These are phyloP conservation scores for Chrysopilus asiliformis DNA, from an alignment of 2,888 invertebrate species.

Conservation along the genomic window DNA sequence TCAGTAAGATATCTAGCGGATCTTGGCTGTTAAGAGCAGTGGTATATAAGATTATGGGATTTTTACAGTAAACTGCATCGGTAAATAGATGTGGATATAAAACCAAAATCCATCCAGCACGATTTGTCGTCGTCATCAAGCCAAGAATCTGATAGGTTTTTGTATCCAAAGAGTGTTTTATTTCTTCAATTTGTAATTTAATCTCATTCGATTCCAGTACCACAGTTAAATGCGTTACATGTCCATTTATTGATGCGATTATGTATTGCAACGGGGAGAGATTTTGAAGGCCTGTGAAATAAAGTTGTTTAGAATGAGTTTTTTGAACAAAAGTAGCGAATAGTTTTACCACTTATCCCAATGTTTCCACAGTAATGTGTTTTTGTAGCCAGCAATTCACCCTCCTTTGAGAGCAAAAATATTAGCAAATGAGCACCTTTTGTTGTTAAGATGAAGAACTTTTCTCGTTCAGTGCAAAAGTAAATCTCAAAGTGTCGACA, in stretches of 20 bases:
- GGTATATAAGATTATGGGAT: too few relatives aligned
- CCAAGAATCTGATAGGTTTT: slow-evolving; percentile 24
- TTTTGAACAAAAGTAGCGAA: background rate
- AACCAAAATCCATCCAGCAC: slow-evolving; percentile 21
- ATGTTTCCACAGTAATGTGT: background rate
- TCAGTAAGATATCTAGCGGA: slow-evolving; percentile 15
- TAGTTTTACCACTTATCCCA: background rate
- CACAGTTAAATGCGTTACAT: slow-evolving; percentile 18
- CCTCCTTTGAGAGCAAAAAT: background rate
- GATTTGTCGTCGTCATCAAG: slow-evolving; percentile 20
- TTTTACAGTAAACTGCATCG: slow-evolving; percentile 17
- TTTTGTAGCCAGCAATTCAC: background rate
- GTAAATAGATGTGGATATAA: slow-evolving; percentile 22
- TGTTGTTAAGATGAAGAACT: slow-evolving; percentile 21
- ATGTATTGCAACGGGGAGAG: slow-evolving; percentile 18
- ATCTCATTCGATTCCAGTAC: background rate
- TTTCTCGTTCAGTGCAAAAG: slow-evolving; percentile 12
- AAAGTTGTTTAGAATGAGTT: background rate
- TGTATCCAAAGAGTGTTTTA: slow-evolving; percentile 18
- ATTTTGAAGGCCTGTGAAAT: slow-evolving; percentile 20
- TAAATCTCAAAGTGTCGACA: slow-evolving; percentile 21
- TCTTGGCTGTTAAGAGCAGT: slow-evolving; percentile 16
- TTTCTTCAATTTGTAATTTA: background rate
- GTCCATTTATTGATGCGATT: slow-evolving; percentile 20
- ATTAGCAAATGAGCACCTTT: slow-evolving; percentile 16